These are phyloP conservation scores for Acrobasis repandana DNA, from an alignment of 2,888 invertebrate genomes.

Conservation along the genomic window DNA sequence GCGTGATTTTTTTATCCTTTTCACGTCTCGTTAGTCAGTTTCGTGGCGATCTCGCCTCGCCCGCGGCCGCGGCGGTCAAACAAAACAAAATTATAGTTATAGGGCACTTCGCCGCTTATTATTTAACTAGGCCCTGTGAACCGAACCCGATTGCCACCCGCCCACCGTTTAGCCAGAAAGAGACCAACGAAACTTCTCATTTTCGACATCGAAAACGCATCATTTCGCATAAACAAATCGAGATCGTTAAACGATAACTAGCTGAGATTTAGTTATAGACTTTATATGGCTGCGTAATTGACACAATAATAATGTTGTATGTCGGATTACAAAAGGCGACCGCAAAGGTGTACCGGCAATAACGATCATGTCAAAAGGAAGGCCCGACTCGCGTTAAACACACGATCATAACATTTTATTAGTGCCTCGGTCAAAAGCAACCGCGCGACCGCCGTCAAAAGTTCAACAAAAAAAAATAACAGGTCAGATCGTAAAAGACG, in stretches of 20 bases:
- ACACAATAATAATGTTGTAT: conserved; percentile 78
- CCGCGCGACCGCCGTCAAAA: conserved; percentile 77
- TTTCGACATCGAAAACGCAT: conserved; percentile 32
- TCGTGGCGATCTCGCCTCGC: conserved; percentile 61
- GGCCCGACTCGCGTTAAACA: conserved; percentile 82
- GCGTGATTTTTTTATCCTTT: conserved; percentile 58
- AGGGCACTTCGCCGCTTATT: conserved; percentile 73
- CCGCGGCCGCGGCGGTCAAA: conserved; percentile 66
- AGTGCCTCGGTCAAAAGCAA: conserved; percentile 80
- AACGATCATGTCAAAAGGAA: conserved; percentile 81
- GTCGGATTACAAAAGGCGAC: conserved; percentile 71
- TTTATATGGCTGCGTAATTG: conserved; percentile 73
- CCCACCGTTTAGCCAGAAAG: conserved; percentile 55
- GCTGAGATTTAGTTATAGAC: conserved; percentile 64
- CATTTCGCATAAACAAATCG: conserved; percentile 57
- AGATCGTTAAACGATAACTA: conserved; percentile 57
- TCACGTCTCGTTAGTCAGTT: conserved; percentile 69
- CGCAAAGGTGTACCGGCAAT: conserved; percentile 76
- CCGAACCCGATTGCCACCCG: conserved; percentile 64
- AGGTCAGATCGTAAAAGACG: conserved; percentile 78
- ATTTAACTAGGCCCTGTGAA: conserved; percentile 77
- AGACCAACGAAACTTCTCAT: conserved; percentile 45
- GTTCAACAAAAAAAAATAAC: conserved; percentile 76
- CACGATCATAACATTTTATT: conserved; percentile 83
- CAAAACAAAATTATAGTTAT: conserved; percentile 78